Base-by-base conservation (phyloP, 2,797 vertebrate species). In the Cyclopterus lumpus region DNA sequence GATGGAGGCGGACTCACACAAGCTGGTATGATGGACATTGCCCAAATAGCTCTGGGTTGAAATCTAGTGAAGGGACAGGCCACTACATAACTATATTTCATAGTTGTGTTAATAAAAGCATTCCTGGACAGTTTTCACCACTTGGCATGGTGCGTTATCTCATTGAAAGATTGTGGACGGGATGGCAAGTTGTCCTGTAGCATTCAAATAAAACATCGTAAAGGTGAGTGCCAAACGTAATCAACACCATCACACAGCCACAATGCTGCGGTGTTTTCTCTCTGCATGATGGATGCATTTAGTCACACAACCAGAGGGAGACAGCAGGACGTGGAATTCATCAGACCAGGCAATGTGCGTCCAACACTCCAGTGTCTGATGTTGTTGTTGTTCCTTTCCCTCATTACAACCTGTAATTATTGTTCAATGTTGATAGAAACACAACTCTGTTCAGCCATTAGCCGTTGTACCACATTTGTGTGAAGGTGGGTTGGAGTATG, bases 311-410 rank as follows among this genome's bases (percentile, higher is more conserved):
- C 42, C 62, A 53, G 44, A 16, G 44, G 2, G 54, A 74, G 46
- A 60, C 74, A 60, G 67, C 74, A 76, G 77, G 60, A 70, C 61
- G 53, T 65, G 62, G 49, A 57, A 67, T 36, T 18, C 34, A 67
- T 42, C 57, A 36, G 32, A 30, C 2, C 20, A 36, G 53, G 58
- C 36, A 5, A 30, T 40, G 54, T 36, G 68, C 71, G 51, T 46
- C 28, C 15, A 26, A 4, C 63, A 49, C 44, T 26, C 61, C 63
- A 10, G 40, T 48, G 36, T 67, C 5, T 38, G 30, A 1, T 26
- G n/a, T n/a, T n/a, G 58, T 24, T 48, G 60, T 8, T 57, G 14
- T 61, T 61, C 20, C 2, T 51, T 8, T 53, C 5, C 3, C 34
- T 64, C 46, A 49, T 59, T n/a, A 8, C 30, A 46, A 20, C 24